These are phyloP conservation scores for Agonopterix subpropinquella DNA, from an alignment of 2,888 invertebrate species.

Conservation along the genomic window DNA sequence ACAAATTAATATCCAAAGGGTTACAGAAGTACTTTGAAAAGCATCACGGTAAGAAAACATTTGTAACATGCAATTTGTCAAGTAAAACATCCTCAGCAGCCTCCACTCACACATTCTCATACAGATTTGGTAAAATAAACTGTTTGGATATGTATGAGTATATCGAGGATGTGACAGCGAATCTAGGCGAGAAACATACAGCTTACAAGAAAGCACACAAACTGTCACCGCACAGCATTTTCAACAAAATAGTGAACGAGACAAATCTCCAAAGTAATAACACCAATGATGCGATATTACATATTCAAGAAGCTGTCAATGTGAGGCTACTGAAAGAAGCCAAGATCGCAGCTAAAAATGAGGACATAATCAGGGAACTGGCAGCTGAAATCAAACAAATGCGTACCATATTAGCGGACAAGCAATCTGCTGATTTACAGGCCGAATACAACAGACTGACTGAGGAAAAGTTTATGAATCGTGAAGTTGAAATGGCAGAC, in stretches of 20 bases:
- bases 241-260: conserved; percentile 58
- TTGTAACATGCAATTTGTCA: conserved; percentile 78
- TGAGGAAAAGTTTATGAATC: conserved; percentile 42
- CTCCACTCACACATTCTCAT: conserved; percentile 78
- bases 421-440: conserved; percentile 49
- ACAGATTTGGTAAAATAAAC: conserved; percentile 77
- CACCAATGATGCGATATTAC: conserved; percentile 56
- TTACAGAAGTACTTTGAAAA: conserved; percentile 75
- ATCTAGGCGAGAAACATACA: conserved; percentile 67
- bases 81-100: conserved; percentile 63
- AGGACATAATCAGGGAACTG: conserved; percentile 53
- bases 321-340: conserved; percentile 55
- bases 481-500: conserved; percentile 56
- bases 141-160: conserved; percentile 72
- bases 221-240: conserved; percentile 49
- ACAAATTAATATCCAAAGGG: conserved; percentile 78
- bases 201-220: conserved; percentile 58
- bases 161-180: conserved; percentile 71
- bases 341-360: conserved; percentile 56
- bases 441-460: conserved; percentile 39
- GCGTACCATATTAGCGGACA: conserved; percentile 56
- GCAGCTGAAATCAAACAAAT: conserved; percentile 67
- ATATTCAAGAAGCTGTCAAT: conserved; percentile 62
- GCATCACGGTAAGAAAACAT: conserved; percentile 71
- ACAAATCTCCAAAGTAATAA: conserved; percentile 54